Percentiles rank a stretch among this genome's conserved stretches.
Evolutionary conservation across 2,797 vertebrate genomes (phyloP).

Genomic region (Bovichtus variegatus): DNA sequence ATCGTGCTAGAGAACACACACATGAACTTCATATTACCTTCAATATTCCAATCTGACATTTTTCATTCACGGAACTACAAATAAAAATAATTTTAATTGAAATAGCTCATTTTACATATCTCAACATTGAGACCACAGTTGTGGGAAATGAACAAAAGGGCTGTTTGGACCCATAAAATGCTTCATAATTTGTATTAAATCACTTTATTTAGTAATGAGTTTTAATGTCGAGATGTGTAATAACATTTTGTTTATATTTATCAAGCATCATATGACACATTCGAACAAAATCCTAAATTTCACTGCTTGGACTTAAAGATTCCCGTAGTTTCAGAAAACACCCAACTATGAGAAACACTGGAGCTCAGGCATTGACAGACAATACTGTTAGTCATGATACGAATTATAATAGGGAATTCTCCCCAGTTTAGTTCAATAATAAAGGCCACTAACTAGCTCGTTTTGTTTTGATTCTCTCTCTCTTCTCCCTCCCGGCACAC

Average conservation of each 20-base stretch:
- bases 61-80: conserved; percentile 24
- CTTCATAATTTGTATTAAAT: too few relatives aligned
- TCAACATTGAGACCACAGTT: background rate
- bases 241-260: too few relatives aligned
- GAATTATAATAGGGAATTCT: conserved; percentile 65
- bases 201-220: too few relatives aligned
- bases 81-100: conserved; percentile 16
- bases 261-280: too few relatives aligned
- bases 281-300: too few relatives aligned
- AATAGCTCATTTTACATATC: background rate
- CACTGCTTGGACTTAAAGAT: too few relatives aligned
- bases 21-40: background rate
- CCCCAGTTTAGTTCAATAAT: conserved; percentile 73
- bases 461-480: conserved; percentile 61
- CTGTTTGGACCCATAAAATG: too few relatives aligned
- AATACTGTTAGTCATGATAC: conserved; percentile 27
- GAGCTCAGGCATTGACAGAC: conserved; percentile 50
- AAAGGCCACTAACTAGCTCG: conserved; percentile 71
- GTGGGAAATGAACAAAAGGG: background rate
- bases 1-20: too few relatives aligned
- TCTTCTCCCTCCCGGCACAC: conserved; percentile 34
- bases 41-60: background rate
- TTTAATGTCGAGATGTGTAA: too few relatives aligned
- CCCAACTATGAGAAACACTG: conserved; percentile 42
- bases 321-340: conserved; percentile 7